These are phyloP conservation scores for Botia almorhae DNA, from an alignment of 2,797 vertebrate species.

Conservation along the genomic window DNA sequence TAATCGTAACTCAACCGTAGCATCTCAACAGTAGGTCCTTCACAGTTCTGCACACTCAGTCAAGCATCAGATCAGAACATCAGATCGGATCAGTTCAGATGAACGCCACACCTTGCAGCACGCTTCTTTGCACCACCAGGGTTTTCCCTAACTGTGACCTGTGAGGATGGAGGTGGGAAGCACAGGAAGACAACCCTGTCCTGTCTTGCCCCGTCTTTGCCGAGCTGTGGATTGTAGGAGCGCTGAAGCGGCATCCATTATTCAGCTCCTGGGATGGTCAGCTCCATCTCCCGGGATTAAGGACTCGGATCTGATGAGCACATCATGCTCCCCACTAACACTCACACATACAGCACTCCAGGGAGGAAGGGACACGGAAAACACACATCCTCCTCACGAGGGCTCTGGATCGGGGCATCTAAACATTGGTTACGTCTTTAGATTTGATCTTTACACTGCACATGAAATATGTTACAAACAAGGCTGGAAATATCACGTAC, in stretches of 20 bases:
- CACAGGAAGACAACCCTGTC: slow-evolving; percentile 26
- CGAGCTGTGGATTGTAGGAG: slow-evolving; percentile 34
- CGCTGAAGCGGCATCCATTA: slow-evolving; percentile 48
- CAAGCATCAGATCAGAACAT: background rate
- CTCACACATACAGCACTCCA: slow-evolving; percentile 16
- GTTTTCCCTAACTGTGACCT: slow-evolving; percentile 26
- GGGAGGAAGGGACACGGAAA: background rate
- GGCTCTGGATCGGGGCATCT: slow-evolving; percentile 41
- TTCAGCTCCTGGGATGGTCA: slow-evolving; percentile 43
- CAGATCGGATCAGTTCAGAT: background rate
- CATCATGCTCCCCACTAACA: slow-evolving; percentile 44
- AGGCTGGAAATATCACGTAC: slow-evolving; percentile 11
- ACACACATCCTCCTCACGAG: slow-evolving; percentile 37
- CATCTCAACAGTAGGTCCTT: background rate
- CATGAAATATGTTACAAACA: slow-evolving; percentile 28
- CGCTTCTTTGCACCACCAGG: slow-evolving; percentile 20
- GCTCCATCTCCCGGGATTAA: slow-evolving; percentile 58
- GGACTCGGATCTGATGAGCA: slow-evolving; percentile 49
- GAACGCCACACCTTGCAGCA: background rate
- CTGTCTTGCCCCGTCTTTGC: slow-evolving; percentile 42
- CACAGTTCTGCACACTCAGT: background rate
- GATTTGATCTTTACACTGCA: background rate
- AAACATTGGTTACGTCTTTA: slow-evolving; percentile 36
- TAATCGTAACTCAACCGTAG: background rate
- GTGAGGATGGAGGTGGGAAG: background rate